Evolutionary conservation across 1,140 invertebrate genomes (phyloP), one percentile per base, ranked within the genome.

Genomic region (Aricia agestis): DNA sequence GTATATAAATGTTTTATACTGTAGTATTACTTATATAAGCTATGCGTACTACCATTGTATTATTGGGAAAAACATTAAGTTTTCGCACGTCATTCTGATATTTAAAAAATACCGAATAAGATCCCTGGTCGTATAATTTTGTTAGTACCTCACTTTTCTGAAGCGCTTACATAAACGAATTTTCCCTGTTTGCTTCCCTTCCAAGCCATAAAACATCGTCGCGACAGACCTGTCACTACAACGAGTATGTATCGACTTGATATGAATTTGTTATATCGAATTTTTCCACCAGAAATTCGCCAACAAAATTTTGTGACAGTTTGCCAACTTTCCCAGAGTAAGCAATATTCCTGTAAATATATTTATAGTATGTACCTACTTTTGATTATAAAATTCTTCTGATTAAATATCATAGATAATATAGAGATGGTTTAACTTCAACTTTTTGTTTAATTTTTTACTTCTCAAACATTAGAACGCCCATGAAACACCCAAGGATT

Each of bases 131-230:
- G 7, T 52, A 13, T 9, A 84, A 84, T 84, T 83, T 83, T 71
- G 76, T 68, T 73, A 79, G 78, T 76, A 80, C 75, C 78, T 80
- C 79, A 78, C 78, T 71, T 82, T 81, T 75, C 45, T 52, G 45
- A 36, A 80, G 77, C 74, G 74, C 74, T 52, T 52, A 52, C 75
- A 75, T 78, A 77, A 80, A 76, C 78, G 80, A 79, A 83, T 81
- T 80, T 71, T 76, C 74, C 78, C 78, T 73, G 77, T 84, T 84
- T 77, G 75, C 74, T 74, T 66, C 76, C 73, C 77, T 76, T 73
- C 78, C 65, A 72, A 70, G 76, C 77, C 80, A 78, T 85, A 85
- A 86, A 85, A 84, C 75, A 84, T 80, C 77, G 76, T 71, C 65
- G 73, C 76, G 79, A 75, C 74, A 41, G 58, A 65, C 15, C 59